A percentile compares a stretch with the other conserved stretches of the same genome.
phyloP scores from a whole-genome alignment of 1,140 invertebrate genomes.

The Oedothorax gibbosus region DNA sequence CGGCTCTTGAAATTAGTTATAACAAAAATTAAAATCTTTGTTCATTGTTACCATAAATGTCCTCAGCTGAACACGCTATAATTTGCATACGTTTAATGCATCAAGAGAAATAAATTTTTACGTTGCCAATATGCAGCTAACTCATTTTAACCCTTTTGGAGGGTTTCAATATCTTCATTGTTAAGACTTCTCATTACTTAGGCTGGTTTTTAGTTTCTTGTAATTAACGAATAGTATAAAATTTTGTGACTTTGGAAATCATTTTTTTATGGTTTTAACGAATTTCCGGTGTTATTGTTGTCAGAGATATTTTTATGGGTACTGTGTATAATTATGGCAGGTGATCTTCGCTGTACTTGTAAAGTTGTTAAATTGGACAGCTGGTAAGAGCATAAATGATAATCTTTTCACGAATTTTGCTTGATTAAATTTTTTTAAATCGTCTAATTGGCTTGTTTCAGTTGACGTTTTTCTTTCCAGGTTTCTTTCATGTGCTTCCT shows the following conservation, averaged over 20 bases:
- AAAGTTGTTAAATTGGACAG: background rate
- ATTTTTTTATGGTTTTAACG: background rate
- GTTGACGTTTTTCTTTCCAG: no score
- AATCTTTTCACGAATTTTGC: no score
- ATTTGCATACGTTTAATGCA: conserved; percentile 34
- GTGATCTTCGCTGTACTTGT: background rate
- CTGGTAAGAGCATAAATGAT: no score
- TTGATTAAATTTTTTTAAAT: no score
- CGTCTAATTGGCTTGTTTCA: no score
- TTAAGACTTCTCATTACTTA: background rate
- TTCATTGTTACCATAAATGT: background rate
- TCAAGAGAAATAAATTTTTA: conserved; percentile 25
- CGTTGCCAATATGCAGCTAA: background rate
- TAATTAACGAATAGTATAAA: conserved; percentile 23
- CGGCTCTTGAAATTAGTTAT: no score
- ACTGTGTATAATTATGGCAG: conserved; percentile 2
- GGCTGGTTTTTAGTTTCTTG: background rate
- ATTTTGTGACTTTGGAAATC: conserved; percentile 2
- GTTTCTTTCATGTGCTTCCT: no score
- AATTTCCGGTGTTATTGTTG: background rate
- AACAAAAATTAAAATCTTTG: no score
- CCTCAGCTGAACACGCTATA: background rate
- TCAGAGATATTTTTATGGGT: background rate
- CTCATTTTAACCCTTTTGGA: background rate
- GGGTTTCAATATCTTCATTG: conserved; percentile 9